Base-by-base conservation (phyloP, 2,113 vertebrate genomes). In the Tonatia bakeri region DNA sequence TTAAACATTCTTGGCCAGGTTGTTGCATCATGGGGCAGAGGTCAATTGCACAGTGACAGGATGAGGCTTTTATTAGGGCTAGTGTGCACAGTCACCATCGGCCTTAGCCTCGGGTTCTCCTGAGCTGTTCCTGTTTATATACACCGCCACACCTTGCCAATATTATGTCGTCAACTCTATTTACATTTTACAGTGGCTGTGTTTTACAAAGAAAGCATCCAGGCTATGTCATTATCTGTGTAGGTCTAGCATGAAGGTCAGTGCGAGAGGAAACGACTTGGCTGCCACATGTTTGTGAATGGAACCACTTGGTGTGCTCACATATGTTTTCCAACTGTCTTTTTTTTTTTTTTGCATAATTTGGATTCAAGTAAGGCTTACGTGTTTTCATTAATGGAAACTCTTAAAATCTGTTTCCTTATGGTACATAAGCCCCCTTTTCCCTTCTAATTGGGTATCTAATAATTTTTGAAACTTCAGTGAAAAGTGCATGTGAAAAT, bases 351-450 rank as follows among this genome's bases (percentile, higher is more conserved):
- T 26, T 83, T 47, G 26, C 20, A 72, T 69, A 93, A 64, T 91
- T 91, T 87, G 70, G 45, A 61, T 96, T 95, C 70, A 87, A 70
- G 43, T 54, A n/a, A 88, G 79, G 36, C 28, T 56, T 64, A 36
- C 61, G 13, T 96, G 6, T 95, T 97, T 94, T 96, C 20, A 76
- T 82, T 81, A 56, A 47, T 90, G 80, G 61, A 88, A 93, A 81
- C 70, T 38, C 82, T 79, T 87, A 50, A 83, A 87, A 73, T 92
- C 87, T 85, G 5, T 96, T 96, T 96, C 88, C 43, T 95, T 70
- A 90, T 72, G 33, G 14, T 59, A 22, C 7, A 15, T 56, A 61
- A 79, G 2, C 31, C 3, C 10, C 16, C 13, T 1, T 28, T 0
- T 10, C 22, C 13, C 31, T 88, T 73, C n/a, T 72, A 36, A 81